A percentile compares a stretch with the other conserved stretches of the same genome.
These are phyloP conservation scores for Branchinecta lindahli DNA, from an alignment of 1,140 invertebrate genomes.

Conservation along the genomic window DNA sequence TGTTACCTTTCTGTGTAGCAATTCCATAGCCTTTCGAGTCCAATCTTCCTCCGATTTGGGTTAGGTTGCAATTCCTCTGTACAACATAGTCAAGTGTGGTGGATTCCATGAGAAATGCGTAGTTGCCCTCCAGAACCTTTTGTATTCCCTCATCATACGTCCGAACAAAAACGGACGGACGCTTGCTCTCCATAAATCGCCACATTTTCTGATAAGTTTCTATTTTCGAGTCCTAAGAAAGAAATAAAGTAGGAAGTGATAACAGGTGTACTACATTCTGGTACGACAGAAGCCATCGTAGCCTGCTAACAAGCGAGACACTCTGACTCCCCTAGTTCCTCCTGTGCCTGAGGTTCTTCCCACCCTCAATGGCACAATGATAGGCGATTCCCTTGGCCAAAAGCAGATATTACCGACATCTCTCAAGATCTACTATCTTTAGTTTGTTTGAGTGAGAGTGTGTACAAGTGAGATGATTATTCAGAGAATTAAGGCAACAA, in stretches of 20 bases:
- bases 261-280: too few species aligned
- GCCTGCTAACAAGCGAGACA: too few species aligned
- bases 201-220: conserved; percentile 95
- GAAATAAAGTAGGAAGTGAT: neutral
- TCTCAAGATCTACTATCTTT: too few species aligned
- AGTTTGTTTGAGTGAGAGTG: too few species aligned
- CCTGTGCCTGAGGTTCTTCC: too few species aligned
- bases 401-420: too few species aligned
- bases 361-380: too few species aligned
- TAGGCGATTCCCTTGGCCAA: too few species aligned
- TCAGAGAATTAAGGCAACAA: too few species aligned
- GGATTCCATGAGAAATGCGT: conserved; percentile 97
- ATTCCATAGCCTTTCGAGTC: conserved; percentile 52
- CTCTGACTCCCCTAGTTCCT: neutral
- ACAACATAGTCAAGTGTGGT: conserved; percentile 92
- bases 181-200: conserved; percentile 75
- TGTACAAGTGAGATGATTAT: too few species aligned
- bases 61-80: conserved; percentile 91
- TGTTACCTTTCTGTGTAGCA: conserved; percentile 36
- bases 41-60: conserved; percentile 80
- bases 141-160: conserved; percentile 76
- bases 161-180: conserved; percentile 65
- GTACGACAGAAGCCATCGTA: too few species aligned
- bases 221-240: conserved; percentile 73
- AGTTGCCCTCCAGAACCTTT: conserved; percentile 70